These are phyloP conservation scores for Cephalotes varians DNA, from an alignment of 2,888 invertebrate genomes.

Conservation along the genomic window DNA sequence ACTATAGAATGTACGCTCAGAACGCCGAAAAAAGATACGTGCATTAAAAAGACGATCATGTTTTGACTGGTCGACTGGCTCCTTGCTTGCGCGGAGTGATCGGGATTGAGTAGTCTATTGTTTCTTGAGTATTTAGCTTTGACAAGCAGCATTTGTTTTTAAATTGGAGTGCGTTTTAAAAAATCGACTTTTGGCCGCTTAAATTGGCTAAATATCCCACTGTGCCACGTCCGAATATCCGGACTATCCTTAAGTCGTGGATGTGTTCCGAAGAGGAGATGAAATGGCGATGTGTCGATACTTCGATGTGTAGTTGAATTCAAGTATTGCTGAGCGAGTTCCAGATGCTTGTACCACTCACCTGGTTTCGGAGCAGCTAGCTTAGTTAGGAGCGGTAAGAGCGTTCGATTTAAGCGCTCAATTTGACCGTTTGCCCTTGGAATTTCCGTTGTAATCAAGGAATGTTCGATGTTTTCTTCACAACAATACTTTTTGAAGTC, in stretches of 20 bases:
- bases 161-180: too few species aligned
- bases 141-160: too few species aligned
- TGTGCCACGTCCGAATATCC: background rate
- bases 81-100: too few species aligned
- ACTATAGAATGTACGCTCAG: too few species aligned
- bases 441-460: background rate
- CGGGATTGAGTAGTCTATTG: too few species aligned
- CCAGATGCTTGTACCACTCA: background rate
- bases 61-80: too few species aligned
- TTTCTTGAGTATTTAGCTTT: too few species aligned
- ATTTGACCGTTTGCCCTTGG: background rate
- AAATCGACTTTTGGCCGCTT: too few species aligned
- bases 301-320: constrained; percentile 2
- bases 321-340: background rate
- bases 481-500: background rate
- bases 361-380: background rate
- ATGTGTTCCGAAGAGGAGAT: background rate
- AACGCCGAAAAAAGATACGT: too few species aligned
- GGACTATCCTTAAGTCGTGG: background rate
- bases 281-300: background rate
- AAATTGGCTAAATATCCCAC: too few species aligned
- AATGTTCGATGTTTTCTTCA: background rate
- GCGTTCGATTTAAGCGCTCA: background rate
- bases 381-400: background rate
- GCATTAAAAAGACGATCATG: too few species aligned